Base-by-base conservation (phyloP, 2,113 vertebrate species). In the Nestor notabilis region DNA sequence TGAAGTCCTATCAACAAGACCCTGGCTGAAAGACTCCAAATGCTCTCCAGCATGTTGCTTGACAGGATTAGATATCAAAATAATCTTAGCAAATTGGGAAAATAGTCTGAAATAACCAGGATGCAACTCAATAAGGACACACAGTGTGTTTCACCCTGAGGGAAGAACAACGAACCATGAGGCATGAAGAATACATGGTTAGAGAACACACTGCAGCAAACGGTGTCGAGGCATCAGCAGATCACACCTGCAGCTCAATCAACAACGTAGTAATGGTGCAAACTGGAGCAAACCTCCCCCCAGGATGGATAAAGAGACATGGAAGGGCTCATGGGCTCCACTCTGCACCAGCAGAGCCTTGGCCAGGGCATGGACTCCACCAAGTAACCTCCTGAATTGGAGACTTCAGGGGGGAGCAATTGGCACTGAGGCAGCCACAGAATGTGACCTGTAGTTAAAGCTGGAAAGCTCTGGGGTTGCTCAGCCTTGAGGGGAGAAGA, bases 181-280 rank as follows among this genome's bases (percentile, higher is more conserved):
- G 91, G 72, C 87, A 82, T 28, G 75, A 89, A 90, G 92, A 68
- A 78, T 6, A 55, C 78, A 58, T 0, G 69, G 81, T 6, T 33
- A 56, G 78, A 47, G 46, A 85, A 88, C 58, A 17, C 21, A 63
- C 43, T 50, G 44, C 31, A 63, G 56, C 41, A 29, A 90, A 52
- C 0, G 2, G 43, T 2, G 23, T 5, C 5, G 4, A 41, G 69
- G 80, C 88, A 58, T 28, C 79, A 60, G 93, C 68, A 41, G 16
- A 76, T 60, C 79, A 35, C 56, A 44, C 65, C 65, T n/a, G 24
- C 88, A 87, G 70, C 90, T 76, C 13, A 41, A 60, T 7, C 37
- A 52, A 7, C 12, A 8, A 8, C 0, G 5, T 0, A 33, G 27
- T 7, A 23, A 69, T 0, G 33, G 0, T 41, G 19, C 16, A 3